These are phyloP conservation scores for Cyanocitta stelleri DNA, from an alignment of 2,113 vertebrate species.

Conservation along the genomic window DNA sequence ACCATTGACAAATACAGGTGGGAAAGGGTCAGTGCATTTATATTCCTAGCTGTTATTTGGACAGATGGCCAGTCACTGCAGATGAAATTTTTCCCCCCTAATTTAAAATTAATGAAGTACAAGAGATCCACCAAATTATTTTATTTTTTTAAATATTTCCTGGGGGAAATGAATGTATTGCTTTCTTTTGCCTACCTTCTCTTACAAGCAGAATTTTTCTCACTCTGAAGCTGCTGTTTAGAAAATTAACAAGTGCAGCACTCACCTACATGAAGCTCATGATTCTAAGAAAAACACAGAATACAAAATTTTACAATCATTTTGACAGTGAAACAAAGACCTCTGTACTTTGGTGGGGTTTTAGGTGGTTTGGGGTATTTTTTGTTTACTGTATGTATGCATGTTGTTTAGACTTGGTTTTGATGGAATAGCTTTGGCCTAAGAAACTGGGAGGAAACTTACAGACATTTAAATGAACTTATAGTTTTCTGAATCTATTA, in stretches of 20 bases:
- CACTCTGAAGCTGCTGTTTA: background rate
- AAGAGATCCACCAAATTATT: background rate
- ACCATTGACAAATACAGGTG: conserved; percentile 25
- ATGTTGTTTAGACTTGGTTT: background rate
- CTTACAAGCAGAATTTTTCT: background rate
- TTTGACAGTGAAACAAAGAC: background rate
- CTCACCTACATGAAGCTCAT: background rate
- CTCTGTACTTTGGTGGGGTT: rapidly evolving
- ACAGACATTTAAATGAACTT: background rate
- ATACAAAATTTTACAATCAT: background rate
- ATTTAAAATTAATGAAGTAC: conserved; percentile 50
- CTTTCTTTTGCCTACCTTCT: background rate
- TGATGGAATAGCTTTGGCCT: background rate
- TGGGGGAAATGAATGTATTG: background rate
- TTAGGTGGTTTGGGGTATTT: background rate
- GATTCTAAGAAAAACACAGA: background rate
- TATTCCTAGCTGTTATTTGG: conserved; percentile 16
- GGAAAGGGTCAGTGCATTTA: conserved; percentile 15
- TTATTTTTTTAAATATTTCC: background rate
- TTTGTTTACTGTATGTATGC: background rate
- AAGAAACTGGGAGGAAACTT: background rate
- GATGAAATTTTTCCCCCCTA: background rate
- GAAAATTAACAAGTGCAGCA: background rate
- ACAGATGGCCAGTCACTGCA: conserved; percentile 36
- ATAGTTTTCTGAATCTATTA: background rate